Percentiles rank a stretch among this genome's conserved stretches.
phyloP scores from a whole-genome alignment of 2,888 invertebrate species.

The Acanthosepion pharaonis region DNA sequence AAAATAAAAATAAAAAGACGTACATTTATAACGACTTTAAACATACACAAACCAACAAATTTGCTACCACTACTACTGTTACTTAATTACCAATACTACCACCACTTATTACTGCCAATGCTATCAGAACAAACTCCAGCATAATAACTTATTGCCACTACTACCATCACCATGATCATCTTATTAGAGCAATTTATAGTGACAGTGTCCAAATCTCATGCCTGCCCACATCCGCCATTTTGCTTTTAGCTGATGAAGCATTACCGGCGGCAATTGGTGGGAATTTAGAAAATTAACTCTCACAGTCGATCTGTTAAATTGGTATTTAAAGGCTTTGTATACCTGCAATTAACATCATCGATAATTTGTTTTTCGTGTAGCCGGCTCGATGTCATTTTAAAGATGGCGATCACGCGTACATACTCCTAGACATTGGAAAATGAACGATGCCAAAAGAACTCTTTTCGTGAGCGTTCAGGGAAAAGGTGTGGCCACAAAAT shows the following conservation, averaged over 20 bases:
- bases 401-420: neutral
- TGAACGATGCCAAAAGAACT: neutral
- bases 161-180: neutral
- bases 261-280: neutral
- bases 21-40: no score
- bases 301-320: neutral
- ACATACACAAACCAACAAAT: no score
- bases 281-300: slow-evolving; percentile 20
- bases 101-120: neutral
- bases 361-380: neutral
- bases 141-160: neutral
- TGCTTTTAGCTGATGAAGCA: neutral
- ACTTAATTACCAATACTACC: neutral
- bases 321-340: slow-evolving; percentile 2
- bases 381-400: neutral
- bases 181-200: neutral
- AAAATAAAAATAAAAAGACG: no score
- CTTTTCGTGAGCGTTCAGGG: neutral
- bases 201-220: neutral
- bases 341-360: neutral
- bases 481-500: neutral
- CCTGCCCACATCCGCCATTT: neutral
- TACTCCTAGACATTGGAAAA: neutral
- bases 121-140: neutral
- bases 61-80: neutral